phyloP scores from a whole-genome alignment of 2,797 vertebrate genomes.

The Catostomus latipinnis region DNA sequence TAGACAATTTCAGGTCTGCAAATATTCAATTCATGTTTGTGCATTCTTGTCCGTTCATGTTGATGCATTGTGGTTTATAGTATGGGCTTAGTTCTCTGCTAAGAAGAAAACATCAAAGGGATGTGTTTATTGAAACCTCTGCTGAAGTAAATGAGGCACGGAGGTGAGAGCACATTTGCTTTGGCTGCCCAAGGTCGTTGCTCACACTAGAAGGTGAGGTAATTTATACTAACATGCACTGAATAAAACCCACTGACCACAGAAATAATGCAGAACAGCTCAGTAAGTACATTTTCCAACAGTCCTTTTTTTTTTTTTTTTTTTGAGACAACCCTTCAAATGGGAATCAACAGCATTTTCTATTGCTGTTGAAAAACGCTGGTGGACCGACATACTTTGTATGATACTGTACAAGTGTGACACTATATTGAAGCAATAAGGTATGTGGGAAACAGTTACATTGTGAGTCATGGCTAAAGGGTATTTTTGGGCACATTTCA shows the following conservation, averaged over 20 bases:
- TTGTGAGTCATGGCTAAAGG: too few species aligned
- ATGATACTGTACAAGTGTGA: too few species aligned
- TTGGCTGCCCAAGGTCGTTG: slow-evolving; percentile 76
- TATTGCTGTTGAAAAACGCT: too few species aligned
- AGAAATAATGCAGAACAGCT: slow-evolving; percentile 68
- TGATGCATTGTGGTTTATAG: background rate
- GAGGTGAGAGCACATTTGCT: slow-evolving; percentile 63
- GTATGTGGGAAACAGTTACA: too few species aligned
- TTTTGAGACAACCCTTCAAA: too few species aligned
- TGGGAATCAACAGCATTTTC: too few species aligned
- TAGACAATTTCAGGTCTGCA: background rate
- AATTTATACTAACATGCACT: slow-evolving; percentile 50
- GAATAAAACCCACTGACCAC: slow-evolving; percentile 49
- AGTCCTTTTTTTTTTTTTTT: background rate
- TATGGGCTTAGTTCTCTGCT: background rate
- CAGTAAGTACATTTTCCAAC: background rate
- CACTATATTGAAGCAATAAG: too few species aligned
- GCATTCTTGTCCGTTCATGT: background rate
- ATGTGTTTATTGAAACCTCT: slow-evolving; percentile 59
- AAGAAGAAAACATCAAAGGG: slow-evolving; percentile 14
- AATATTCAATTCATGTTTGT: background rate
- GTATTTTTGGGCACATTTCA: too few species aligned
- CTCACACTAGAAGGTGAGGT: slow-evolving; percentile 59
- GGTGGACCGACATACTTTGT: too few species aligned
- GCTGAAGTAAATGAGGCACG: slow-evolving; percentile 59